Conservation (phyloP, 1,140 invertebrate species). For the Lordiphosa clarofinis region DNA sequence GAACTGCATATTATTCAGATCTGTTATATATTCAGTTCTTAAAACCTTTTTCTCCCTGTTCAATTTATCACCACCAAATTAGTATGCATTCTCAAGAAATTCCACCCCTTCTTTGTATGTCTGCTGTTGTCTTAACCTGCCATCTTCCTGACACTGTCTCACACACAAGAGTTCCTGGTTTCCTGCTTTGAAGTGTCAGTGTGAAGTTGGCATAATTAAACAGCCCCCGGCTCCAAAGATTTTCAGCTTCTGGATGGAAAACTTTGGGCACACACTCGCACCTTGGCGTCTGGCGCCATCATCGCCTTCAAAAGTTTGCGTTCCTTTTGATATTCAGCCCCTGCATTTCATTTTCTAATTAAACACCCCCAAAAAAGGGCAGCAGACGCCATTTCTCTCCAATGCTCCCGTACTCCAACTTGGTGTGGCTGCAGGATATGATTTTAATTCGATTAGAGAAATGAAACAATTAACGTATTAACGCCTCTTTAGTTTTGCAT, state of each 20-base stretch:
- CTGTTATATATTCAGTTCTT: too few species aligned
- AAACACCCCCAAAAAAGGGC: constrained; percentile 59
- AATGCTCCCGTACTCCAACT: constrained; percentile 1
- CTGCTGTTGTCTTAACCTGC: constrained; percentile 35
- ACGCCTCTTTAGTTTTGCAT: constrained; percentile 73
- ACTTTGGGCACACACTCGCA: constrained; percentile 37
- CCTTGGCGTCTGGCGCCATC: constrained; percentile 43
- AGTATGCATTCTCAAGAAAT: constrained; percentile 3
- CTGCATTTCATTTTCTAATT: constrained; percentile 72
- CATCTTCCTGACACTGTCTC: constrained; percentile 29
- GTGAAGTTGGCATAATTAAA: constrained; percentile 78
- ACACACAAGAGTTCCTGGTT: too few species aligned
- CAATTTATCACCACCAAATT: too few species aligned
- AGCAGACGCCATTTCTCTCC: constrained; percentile 34
- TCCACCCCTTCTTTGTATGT: constrained; percentile 10
- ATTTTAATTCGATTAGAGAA: constrained; percentile 80
- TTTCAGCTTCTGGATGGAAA: constrained; percentile 23
- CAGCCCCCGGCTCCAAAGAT: constrained; percentile 24
- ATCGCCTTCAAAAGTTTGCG: constrained; percentile 53
- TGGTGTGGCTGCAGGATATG: constrained; percentile 61
- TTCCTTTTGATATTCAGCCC: constrained; percentile 41
- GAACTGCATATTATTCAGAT: too few species aligned
- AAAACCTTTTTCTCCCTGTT: too few species aligned
- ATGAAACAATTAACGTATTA: constrained; percentile 79
- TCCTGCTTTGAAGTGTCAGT: constrained; percentile 76